Conservation (phyloP, 1,140 invertebrate species). For the Lepidurus couesii region DNA sequence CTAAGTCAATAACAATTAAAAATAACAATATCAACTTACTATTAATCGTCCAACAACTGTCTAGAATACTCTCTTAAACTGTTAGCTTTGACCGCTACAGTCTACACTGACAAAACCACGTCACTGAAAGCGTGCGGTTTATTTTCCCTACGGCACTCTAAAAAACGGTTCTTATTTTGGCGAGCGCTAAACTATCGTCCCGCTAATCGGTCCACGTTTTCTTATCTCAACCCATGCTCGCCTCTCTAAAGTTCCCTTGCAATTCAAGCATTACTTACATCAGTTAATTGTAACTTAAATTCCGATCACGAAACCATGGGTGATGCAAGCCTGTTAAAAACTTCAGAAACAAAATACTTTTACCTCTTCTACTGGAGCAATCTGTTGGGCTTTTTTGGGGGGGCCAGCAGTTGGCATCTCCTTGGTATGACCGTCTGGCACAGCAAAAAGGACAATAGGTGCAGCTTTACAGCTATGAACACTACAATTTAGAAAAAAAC, state of each 20-base stretch:
- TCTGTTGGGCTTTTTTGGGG: constrained; percentile 45
- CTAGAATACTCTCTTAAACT: not conserved
- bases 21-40: not conserved
- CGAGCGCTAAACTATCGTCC: not conserved
- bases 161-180: constrained; percentile 23
- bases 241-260: not conserved
- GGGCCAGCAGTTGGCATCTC: constrained; percentile 58
- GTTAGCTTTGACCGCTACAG: not conserved
- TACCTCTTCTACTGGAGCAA: constrained; percentile 43
- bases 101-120: not conserved
- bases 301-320: not conserved
- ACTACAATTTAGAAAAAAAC: constrained; percentile 46
- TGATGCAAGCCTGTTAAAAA: not conserved
- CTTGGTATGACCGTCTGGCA: constrained; percentile 88
- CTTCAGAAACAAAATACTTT: not conserved
- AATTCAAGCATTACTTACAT: not conserved
- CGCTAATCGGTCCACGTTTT: not conserved
- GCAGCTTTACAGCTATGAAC: constrained; percentile 59
- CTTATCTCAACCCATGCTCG: not conserved
- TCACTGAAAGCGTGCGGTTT: constrained; percentile 8
- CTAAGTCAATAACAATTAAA: not conserved
- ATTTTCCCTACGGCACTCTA: constrained; percentile 45
- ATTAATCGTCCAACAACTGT: not conserved
- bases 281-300: not conserved
- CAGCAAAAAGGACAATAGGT: constrained; percentile 77